Percentiles rank a stretch among this genome's conserved stretches.
These are phyloP conservation scores for Diaperis boleti DNA, from an alignment of 2,888 invertebrate genomes.

Conservation along the genomic window DNA sequence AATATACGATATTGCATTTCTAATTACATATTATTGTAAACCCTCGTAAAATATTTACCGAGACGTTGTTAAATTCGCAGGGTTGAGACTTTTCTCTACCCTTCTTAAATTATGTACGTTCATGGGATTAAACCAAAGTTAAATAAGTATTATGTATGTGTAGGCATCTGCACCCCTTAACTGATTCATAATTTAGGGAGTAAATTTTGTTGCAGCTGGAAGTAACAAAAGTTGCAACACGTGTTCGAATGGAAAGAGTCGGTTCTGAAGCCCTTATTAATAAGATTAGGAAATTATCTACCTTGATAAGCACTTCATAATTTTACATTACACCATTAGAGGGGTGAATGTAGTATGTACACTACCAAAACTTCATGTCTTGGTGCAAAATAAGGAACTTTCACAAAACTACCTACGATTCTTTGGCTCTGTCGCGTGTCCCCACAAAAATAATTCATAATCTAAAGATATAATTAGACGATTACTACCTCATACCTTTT, in stretches of 20 bases:
- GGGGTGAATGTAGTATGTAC: too few species aligned
- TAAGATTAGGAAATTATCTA: too few species aligned
- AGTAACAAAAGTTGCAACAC: conserved; percentile 4
- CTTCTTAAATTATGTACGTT: conserved; percentile 16
- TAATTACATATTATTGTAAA: background rate
- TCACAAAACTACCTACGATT: too few species aligned
- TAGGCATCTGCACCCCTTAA: conserved; percentile 1
- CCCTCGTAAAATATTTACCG: background rate
- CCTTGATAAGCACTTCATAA: too few species aligned
- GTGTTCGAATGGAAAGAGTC: background rate
- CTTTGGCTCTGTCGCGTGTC: too few species aligned
- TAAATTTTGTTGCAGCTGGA: background rate
- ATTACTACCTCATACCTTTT: conserved; percentile 10
- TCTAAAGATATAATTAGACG: conserved; percentile 18
- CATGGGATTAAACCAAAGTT: conserved; percentile 9
- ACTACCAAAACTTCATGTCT: too few species aligned
- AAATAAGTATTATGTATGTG: conserved; percentile 4
- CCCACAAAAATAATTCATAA: too few species aligned
- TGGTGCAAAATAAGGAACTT: too few species aligned
- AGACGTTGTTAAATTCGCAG: background rate
- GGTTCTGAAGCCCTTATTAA: too few species aligned
- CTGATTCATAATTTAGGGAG: conserved; percentile 4
- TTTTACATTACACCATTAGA: too few species aligned
- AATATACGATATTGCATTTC: background rate
- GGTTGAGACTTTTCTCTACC: background rate